A percentile compares a stretch with the other conserved stretches of the same genome.
Evolutionary conservation across 2,113 vertebrate genomes (phyloP).

Genomic region (Scalopus aquaticus): DNA sequence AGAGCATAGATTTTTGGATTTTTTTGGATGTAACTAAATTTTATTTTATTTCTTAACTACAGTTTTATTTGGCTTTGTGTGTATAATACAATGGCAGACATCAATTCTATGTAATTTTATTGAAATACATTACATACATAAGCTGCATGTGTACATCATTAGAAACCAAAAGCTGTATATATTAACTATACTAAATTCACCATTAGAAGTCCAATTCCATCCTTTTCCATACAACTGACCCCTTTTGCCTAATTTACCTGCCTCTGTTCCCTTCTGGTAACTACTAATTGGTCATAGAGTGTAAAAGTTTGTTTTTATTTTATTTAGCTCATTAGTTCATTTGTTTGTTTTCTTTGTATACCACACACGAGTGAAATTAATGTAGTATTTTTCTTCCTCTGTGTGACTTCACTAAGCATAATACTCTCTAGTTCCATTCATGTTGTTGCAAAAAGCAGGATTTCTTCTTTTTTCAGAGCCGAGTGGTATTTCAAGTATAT

Average conservation of each 20-base stretch:
- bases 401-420: not conserved
- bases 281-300: not conserved
- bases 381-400: not conserved
- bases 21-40: not conserved
- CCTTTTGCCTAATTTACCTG: not conserved
- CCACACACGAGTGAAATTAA: not conserved
- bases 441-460: not conserved
- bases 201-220: not conserved
- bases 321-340: too few relatives aligned
- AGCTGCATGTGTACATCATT: not conserved
- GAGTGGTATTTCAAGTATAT: not conserved
- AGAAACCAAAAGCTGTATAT: not conserved
- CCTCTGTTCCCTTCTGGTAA: not conserved
- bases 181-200: not conserved
- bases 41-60: not conserved
- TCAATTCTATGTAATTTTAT: not conserved
- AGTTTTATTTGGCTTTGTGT: not conserved
- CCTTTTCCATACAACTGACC: not conserved
- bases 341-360: not conserved
- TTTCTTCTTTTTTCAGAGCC: not conserved
- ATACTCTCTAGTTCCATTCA: not conserved
- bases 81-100: not conserved
- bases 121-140: too few relatives aligned
- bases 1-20: not conserved
- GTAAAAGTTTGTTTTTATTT: not conserved